phyloP scores from a whole-genome alignment of 2,888 invertebrate species.

The Thumatha senex region DNA sequence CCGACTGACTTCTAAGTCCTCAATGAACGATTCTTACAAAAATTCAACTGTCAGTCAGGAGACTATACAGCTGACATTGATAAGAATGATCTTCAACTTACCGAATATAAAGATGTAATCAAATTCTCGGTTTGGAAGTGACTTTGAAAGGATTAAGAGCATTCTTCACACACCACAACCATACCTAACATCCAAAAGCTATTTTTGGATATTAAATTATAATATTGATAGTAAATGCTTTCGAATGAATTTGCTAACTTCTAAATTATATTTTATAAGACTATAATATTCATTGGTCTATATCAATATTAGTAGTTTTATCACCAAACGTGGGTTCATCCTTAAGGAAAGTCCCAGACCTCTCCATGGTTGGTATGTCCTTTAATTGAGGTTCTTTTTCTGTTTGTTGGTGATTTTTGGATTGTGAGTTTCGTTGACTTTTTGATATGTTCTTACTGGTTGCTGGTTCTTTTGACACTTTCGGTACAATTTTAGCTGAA shows the following conservation, averaged over 20 bases:
- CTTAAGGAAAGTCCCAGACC: constrained; percentile 89
- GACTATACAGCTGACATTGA: no score
- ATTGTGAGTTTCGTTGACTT: constrained; percentile 14
- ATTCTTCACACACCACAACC: background rate
- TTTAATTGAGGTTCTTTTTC: constrained; percentile 23
- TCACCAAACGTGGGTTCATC: constrained; percentile 86
- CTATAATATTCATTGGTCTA: constrained; percentile 39
- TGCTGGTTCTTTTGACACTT: constrained; percentile 48
- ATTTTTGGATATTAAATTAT: constrained; percentile 12
- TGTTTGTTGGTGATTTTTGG: constrained; percentile 20
- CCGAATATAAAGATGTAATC: background rate
- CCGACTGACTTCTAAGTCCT: no score
- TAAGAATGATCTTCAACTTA: no score
- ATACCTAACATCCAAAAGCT: background rate
- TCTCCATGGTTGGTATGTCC: constrained; percentile 69
- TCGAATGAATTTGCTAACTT: constrained; percentile 15
- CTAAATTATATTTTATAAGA: constrained; percentile 5
- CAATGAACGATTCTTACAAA: no score
- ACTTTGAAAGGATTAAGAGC: background rate
- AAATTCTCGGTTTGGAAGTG: background rate
- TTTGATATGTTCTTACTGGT: constrained; percentile 14
- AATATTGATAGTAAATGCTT: constrained; percentile 15
- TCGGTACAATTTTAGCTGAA: constrained; percentile 80
- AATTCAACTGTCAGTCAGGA: no score
- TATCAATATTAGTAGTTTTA: constrained; percentile 55